phyloP scores from a whole-genome alignment of 2,797 vertebrate genomes.

The Smutsia temminckii region DNA sequence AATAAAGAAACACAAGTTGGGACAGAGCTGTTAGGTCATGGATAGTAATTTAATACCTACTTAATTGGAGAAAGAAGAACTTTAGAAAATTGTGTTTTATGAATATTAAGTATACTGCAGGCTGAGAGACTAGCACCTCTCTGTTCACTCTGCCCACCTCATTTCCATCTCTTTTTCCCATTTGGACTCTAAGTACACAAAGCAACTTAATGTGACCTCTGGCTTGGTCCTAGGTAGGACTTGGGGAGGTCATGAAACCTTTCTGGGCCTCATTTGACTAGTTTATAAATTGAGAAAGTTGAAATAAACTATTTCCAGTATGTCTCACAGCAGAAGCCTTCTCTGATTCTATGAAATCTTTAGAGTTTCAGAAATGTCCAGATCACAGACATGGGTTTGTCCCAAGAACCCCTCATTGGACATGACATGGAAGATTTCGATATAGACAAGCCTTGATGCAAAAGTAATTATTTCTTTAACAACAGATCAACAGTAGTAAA shows the following conservation, averaged over 20 bases:
- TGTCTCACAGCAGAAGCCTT: neutral
- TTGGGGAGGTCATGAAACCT: neutral
- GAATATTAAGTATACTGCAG: neutral
- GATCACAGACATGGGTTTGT: neutral
- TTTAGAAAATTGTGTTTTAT: neutral
- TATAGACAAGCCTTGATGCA: neutral
- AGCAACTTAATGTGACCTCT: neutral
- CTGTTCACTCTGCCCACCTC: neutral
- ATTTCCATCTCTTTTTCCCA: neutral
- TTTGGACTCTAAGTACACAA: neutral
- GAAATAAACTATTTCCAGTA: neutral
- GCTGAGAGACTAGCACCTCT: neutral
- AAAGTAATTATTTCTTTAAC: neutral
- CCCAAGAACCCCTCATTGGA: neutral
- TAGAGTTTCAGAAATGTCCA: neutral
- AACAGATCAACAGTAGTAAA: neutral
- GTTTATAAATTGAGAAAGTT: conserved; percentile 26
- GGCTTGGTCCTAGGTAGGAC: neutral
- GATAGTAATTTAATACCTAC: neutral
- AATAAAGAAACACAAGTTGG: neutral
- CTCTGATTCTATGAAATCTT: neutral
- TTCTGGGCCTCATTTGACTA: neutral
- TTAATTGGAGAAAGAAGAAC: neutral
- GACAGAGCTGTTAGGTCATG: neutral
- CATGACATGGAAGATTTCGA: neutral